A percentile compares a stretch with the other conserved stretches of the same genome.
These are phyloP conservation scores for Vesta saturnalis DNA, from an alignment of 2,888 invertebrate species.

Conservation along the genomic window DNA sequence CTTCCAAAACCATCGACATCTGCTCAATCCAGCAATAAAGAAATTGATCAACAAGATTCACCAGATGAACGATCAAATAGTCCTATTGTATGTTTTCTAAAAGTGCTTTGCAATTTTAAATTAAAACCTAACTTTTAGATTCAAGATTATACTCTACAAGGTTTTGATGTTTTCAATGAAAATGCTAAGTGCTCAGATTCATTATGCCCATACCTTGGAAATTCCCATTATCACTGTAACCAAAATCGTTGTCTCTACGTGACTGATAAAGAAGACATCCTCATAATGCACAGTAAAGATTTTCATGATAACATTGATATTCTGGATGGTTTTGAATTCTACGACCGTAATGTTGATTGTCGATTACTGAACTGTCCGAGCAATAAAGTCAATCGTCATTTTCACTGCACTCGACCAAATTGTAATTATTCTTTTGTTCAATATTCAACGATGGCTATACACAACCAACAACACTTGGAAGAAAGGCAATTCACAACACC, in stretches of 20 bases:
- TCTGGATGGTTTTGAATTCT: conserved; percentile 86
- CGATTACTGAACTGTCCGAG: conserved; percentile 73
- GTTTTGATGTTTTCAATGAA: conserved; percentile 70
- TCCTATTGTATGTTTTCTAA: conserved; percentile 52
- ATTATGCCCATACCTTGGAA: conserved; percentile 74
- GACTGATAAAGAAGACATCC: conserved; percentile 79
- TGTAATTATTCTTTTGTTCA: conserved; percentile 80
- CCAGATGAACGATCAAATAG: conserved; percentile 60
- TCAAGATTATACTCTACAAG: conserved; percentile 70
- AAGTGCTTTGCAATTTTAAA: conserved; percentile 42
- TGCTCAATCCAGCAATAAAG: conserved; percentile 53
- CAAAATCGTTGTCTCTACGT: conserved; percentile 84
- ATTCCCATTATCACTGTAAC: conserved; percentile 87
- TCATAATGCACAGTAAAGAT: conserved; percentile 86
- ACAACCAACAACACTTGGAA: conserved; percentile 73
- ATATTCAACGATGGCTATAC: conserved; percentile 78
- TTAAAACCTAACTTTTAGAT: conserved; percentile 42
- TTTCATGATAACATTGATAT: conserved; percentile 86
- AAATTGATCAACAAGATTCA: conserved; percentile 56
- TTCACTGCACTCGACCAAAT: conserved; percentile 76
- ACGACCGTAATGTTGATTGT: conserved; percentile 78
- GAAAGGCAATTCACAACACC: conserved; percentile 43
- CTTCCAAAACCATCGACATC: conserved; percentile 74
- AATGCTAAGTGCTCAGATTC: conserved; percentile 78
- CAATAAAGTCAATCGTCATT: conserved; percentile 78